phyloP scores from a whole-genome alignment of 2,888 invertebrate species.

The Desoria tigrina region DNA sequence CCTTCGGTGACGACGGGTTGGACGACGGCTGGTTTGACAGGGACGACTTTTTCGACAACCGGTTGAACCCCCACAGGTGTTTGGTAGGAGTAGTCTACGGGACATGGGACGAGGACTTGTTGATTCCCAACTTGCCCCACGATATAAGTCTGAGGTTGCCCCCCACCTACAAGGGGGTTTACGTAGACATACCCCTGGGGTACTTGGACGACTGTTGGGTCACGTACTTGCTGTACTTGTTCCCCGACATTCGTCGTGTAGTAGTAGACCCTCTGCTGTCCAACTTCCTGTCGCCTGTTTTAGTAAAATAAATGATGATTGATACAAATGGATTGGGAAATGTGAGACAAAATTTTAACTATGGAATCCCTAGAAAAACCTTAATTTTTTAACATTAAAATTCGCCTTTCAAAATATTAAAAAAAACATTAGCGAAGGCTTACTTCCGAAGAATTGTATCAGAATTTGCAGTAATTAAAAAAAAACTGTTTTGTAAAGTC shows the following conservation, averaged over 20 bases:
- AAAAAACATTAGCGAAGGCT: too few relatives aligned
- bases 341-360: too few relatives aligned
- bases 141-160: conserved; percentile 3
- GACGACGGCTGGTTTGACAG: conserved; percentile 9
- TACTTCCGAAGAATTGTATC: too few relatives aligned
- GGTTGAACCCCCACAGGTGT: conserved; percentile 14
- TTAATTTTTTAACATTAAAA: too few relatives aligned
- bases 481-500: too few relatives aligned
- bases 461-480: too few relatives aligned
- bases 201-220: background rate
- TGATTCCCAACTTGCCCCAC: conserved; percentile 11
- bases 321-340: too few relatives aligned
- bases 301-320: too few relatives aligned
- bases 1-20: conserved; percentile 13
- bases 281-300: background rate
- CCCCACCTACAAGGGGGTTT: background rate
- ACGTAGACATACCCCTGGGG: background rate
- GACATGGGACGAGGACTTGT: conserved; percentile 24
- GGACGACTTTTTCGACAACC: conserved; percentile 5
- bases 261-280: background rate
- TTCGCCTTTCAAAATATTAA: too few relatives aligned
- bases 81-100: conserved; percentile 23
- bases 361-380: too few relatives aligned
- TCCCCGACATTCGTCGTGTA: background rate
- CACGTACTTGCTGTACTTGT: background rate